Percentiles rank a stretch among this genome's conserved stretches.
These are phyloP conservation scores for Bambusicola thoracicus DNA, from an alignment of 2,113 vertebrate species.

Conservation along the genomic window DNA sequence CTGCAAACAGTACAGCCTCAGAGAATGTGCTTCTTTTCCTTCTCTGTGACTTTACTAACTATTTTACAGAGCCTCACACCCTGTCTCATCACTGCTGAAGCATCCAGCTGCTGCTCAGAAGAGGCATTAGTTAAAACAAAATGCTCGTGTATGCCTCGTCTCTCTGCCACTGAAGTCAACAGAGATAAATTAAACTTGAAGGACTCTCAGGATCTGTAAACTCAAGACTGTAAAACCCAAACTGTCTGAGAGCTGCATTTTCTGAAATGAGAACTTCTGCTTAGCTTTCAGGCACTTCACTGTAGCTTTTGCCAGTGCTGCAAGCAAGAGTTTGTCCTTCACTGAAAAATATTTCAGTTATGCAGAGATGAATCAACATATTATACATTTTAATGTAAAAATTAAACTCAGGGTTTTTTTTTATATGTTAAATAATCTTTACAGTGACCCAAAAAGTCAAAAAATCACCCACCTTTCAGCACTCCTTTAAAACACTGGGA, in stretches of 20 bases:
- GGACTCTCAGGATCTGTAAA: background rate
- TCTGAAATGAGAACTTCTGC: background rate
- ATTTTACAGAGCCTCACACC: background rate
- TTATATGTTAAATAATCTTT: background rate
- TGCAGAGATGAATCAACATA: accelerated
- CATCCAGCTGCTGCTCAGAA: background rate
- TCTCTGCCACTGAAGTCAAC: background rate
- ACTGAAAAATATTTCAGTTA: background rate
- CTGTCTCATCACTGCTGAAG: background rate
- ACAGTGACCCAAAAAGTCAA: background rate
- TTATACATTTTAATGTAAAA: background rate
- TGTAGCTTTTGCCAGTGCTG: background rate
- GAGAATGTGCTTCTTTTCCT: background rate
- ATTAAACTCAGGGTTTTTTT: accelerated
- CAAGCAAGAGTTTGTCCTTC: background rate
- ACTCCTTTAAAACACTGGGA: background rate
- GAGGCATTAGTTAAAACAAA: background rate
- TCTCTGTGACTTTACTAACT: background rate
- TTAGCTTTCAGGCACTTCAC: background rate
- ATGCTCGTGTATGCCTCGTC: accelerated
- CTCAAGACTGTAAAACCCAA: background rate
- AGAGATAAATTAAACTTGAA: background rate
- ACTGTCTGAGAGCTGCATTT: background rate
- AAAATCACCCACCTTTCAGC: background rate
- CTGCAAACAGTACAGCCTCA: background rate